Conservation (phyloP, 92 coral and sea anemone species). For the Umimayanthus chanpuru region DNA sequence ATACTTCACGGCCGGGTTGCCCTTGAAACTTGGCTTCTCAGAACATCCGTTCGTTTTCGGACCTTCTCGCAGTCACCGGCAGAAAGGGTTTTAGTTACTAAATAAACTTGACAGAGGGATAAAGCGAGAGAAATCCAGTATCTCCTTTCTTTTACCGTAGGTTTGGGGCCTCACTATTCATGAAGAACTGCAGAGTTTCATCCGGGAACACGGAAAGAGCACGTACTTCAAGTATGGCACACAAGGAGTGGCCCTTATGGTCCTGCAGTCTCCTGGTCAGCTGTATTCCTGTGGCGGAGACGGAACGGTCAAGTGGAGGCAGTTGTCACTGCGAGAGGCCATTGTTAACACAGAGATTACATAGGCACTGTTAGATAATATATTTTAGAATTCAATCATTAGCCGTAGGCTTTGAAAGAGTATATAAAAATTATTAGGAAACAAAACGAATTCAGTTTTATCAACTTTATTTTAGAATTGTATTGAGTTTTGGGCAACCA, state of each 20-base stretch:
- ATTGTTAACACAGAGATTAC: conserved; percentile 70
- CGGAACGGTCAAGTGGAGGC: conserved; percentile 93
- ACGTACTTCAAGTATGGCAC: conserved; percentile 94
- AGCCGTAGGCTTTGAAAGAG: background rate
- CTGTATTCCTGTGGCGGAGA: conserved; percentile 96
- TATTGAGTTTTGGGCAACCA: background rate
- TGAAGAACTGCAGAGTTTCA: conserved; percentile 83
- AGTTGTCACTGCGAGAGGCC: conserved; percentile 80
- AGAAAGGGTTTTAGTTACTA: too few relatives aligned
- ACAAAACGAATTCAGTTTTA: conserved; percentile 1
- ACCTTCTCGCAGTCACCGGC: too few relatives aligned
- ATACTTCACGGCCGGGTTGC: too few relatives aligned
- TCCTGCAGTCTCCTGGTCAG: conserved; percentile 78
- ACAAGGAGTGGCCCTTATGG: conserved; percentile 87
- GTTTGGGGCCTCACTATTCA: conserved; percentile 96
- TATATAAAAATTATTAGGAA: background rate
- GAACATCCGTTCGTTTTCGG: too few relatives aligned
- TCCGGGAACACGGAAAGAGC: conserved; percentile 90
- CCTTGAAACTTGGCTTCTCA: too few relatives aligned
- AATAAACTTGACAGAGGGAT: too few relatives aligned
- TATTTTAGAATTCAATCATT: background rate
- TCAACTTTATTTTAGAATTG: conserved; percentile 13
- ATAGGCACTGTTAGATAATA: background rate
- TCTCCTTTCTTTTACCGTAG: conserved; percentile 41
- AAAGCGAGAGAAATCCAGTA: background rate